Percentiles rank a stretch among this genome's conserved stretches.
These are phyloP conservation scores for Lobophora halterata DNA, from an alignment of 2,888 invertebrate genomes.

Conservation along the genomic window DNA sequence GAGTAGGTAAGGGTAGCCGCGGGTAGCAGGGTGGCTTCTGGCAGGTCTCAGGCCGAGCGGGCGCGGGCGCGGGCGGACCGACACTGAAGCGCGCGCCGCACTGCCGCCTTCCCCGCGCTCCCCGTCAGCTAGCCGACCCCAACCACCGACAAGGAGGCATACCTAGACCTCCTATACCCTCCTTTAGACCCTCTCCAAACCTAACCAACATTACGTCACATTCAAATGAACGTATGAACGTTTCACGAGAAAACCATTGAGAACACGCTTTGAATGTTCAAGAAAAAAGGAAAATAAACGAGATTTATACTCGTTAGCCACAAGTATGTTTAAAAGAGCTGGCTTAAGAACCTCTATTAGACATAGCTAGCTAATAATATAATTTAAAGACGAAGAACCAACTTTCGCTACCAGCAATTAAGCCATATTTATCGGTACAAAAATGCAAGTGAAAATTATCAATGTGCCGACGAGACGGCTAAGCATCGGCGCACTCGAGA, in stretches of 20 bases:
- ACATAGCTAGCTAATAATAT: slow-evolving; percentile 4
- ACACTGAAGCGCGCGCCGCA: slow-evolving; percentile 76
- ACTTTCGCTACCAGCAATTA: slow-evolving; percentile 15
- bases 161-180: slow-evolving; percentile 56
- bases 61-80: slow-evolving; percentile 75
- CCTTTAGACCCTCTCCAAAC: slow-evolving; percentile 29
- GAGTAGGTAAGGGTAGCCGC: slow-evolving; percentile 54
- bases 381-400: slow-evolving; percentile 4
- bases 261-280: slow-evolving; percentile 2
- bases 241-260: slow-evolving; percentile 1
- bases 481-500: slow-evolving; percentile 11
- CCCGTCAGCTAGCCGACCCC: slow-evolving; percentile 46
- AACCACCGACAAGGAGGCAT: slow-evolving; percentile 32
- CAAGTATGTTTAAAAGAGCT: too few species aligned
- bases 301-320: not conserved
- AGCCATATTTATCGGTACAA: slow-evolving; percentile 9
- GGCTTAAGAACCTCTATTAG: too few species aligned
- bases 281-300: not conserved
- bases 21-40: slow-evolving; percentile 75
- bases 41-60: too few species aligned
- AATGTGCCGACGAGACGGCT: slow-evolving; percentile 15
- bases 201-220: slow-evolving; percentile 25
- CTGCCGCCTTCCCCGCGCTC: slow-evolving; percentile 44
- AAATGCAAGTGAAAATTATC: slow-evolving; percentile 11
- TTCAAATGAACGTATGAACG: slow-evolving; percentile 2